Base-by-base conservation (phyloP, 2,113 vertebrate species). In the Lamprologus ornatipinnis region DNA sequence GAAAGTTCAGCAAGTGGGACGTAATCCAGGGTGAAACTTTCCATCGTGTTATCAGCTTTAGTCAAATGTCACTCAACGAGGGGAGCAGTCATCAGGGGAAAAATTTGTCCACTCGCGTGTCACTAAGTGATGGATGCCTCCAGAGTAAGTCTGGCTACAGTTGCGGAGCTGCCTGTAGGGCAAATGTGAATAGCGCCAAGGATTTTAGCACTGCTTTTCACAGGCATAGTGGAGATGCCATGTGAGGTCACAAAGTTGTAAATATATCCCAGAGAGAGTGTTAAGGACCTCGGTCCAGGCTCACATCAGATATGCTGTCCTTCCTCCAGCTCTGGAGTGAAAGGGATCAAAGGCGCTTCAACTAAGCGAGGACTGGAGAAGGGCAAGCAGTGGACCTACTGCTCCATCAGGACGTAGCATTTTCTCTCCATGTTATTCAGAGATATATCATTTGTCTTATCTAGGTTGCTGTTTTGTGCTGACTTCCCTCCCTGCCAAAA, bases 51-150 rank as follows among this genome's bases (percentile, higher is more conserved):
- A 88, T 85, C 84, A 15, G 85, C 81, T 90, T 87, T 70, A 49
- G 83, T 55, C 40, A 15, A 63, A 81, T 70, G 89, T 92, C 92
- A 89, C 58, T 91, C 88, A 85, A 14, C 13, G 80, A 86, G 85
- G 49, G 73, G 45, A 70, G 82, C 86, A 75, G 88, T 87, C 87
- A 87, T 93, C 84, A 86, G 82, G 91, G 91, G 91, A 89, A 93
- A 90, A 89, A 87, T 89, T 92, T 91, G 92, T 90, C 88, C 90
- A 81, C 60, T 88, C 85, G 11, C 86, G 92, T 92, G 94, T 93
- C 90, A 90, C 89, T 91, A 92, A 95, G 89, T 93, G 93, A 94
- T 84, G 90, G 89, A 91, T 70, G 89, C 89, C 88, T 91, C 87
- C 75, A 28, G 87, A 91, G 78, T 79, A 86, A 88, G 83, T 60